These are phyloP conservation scores for Dolichotis patagonum DNA, from an alignment of 2,113 vertebrate genomes.

Conservation along the genomic window DNA sequence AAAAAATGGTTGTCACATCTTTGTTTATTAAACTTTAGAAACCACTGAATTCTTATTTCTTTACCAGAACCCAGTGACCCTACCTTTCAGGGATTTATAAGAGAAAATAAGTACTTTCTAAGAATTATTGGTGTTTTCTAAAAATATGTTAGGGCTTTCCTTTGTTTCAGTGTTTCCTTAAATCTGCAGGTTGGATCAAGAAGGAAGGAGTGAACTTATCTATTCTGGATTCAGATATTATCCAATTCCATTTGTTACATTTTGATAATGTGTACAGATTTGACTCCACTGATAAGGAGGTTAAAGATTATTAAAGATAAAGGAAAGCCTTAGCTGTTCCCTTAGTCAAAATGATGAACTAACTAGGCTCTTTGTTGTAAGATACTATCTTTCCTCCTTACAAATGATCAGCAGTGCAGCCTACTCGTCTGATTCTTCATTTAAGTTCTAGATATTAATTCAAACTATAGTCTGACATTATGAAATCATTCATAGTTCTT, in stretches of 20 bases:
- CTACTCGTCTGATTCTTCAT: not conserved
- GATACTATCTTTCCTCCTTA: not conserved
- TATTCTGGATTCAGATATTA: not conserved
- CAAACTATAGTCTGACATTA: not conserved
- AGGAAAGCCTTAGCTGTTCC: not conserved
- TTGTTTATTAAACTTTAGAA: slow-evolving; percentile 25
- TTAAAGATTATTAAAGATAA: not conserved
- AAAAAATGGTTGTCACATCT: not conserved
- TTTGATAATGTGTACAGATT: not conserved
- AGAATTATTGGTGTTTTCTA: not conserved
- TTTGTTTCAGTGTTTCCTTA: not conserved
- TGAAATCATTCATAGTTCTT: not conserved
- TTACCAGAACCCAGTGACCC: not conserved
- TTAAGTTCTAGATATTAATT: not conserved
- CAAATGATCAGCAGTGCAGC: not conserved
- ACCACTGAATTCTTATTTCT: not conserved
- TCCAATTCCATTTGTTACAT: not conserved
- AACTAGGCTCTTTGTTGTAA: not conserved
- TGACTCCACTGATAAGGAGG: not conserved
- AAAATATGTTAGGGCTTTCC: not conserved
- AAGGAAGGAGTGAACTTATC: slow-evolving; percentile 4
- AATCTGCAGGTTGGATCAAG: not conserved
- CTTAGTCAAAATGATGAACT: not conserved
- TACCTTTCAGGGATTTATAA: not conserved
- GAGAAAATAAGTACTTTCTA: not conserved